Conservation (phyloP, 1,140 invertebrate genomes). For the Pantala flavescens region DNA sequence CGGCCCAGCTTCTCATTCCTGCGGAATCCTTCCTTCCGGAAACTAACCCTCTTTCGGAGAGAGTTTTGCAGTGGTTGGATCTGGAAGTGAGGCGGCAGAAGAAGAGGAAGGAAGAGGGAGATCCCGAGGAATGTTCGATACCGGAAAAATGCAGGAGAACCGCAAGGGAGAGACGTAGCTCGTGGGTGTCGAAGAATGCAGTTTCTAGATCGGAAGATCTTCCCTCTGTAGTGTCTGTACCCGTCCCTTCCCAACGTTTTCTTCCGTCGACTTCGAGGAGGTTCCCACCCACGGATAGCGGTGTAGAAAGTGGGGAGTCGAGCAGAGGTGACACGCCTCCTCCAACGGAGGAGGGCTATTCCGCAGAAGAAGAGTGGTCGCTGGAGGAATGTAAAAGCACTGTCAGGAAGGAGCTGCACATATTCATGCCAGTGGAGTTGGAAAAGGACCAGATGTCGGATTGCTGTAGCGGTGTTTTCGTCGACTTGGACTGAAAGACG, state of each 20-base stretch:
- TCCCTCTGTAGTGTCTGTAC: neutral
- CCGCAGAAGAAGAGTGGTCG: neutral
- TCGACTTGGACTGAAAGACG: neutral
- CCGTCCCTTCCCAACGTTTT: neutral
- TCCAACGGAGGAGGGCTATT: neutral
- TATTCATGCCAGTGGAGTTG: slow-evolving; percentile 46
- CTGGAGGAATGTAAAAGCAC: neutral
- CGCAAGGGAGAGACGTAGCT: neutral
- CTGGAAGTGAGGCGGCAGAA: neutral
- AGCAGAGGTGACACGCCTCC: neutral
- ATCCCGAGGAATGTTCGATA: neutral
- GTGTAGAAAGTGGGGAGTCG: neutral
- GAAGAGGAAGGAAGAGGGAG: neutral
- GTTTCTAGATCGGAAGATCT: neutral
- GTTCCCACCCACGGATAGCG: neutral
- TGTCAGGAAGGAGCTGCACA: slow-evolving; percentile 44
- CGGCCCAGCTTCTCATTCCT: neutral
- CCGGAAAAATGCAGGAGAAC: neutral
- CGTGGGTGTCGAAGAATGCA: neutral
- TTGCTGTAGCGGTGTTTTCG: neutral
- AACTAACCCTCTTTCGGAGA: neutral
- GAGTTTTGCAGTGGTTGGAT: neutral
- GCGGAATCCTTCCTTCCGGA: neutral
- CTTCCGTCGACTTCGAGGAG: neutral
- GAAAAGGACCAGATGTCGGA: neutral